These are phyloP conservation scores for Polia nebulosa DNA, from an alignment of 2,888 invertebrate genomes.

Conservation along the genomic window DNA sequence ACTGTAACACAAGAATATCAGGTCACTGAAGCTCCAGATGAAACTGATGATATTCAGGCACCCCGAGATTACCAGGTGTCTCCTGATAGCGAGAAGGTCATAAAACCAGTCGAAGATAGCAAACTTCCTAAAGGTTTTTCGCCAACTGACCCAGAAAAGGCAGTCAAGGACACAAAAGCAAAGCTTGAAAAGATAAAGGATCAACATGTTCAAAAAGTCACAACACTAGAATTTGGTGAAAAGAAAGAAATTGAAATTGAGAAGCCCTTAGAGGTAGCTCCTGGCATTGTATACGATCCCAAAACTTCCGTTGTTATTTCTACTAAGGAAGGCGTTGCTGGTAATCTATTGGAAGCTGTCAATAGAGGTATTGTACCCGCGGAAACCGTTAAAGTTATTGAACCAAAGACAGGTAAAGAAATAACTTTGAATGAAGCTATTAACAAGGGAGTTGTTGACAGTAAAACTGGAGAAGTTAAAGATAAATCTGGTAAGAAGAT, in stretches of 20 bases:
- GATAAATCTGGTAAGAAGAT: slow-evolving; percentile 93
- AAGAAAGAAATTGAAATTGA: slow-evolving; percentile 22
- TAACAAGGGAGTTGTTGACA: slow-evolving; percentile 94
- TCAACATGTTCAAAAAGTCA: slow-evolving; percentile 26
- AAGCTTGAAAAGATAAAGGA: slow-evolving; percentile 24
- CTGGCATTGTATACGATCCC: slow-evolving; percentile 94
- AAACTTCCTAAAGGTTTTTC: slow-evolving; percentile 19
- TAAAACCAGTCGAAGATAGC: slow-evolving; percentile 10
- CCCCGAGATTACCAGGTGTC: slow-evolving; percentile 27
- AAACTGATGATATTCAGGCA: slow-evolving; percentile 66
- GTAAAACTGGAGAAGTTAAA: slow-evolving; percentile 92
- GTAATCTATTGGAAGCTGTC: slow-evolving; percentile 93
- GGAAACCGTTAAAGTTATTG: slow-evolving; percentile 92
- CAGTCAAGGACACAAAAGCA: slow-evolving; percentile 8
- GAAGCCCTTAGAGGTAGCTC: slow-evolving; percentile 91
- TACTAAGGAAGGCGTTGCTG: slow-evolving; percentile 92
- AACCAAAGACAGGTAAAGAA: slow-evolving; percentile 93
- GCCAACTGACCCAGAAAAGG: slow-evolving; percentile 13
- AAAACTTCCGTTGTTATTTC: slow-evolving; percentile 93
- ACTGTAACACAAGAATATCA: slow-evolving; percentile 69
- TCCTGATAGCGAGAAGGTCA: slow-evolving; percentile 24
- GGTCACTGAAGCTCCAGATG: slow-evolving; percentile 72
- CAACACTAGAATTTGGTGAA: slow-evolving; percentile 25
- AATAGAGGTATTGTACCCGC: slow-evolving; percentile 93
- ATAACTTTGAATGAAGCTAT: slow-evolving; percentile 95